These are phyloP conservation scores for Callaeas wilsoni DNA, from an alignment of 2,113 vertebrate species.

Conservation along the genomic window DNA sequence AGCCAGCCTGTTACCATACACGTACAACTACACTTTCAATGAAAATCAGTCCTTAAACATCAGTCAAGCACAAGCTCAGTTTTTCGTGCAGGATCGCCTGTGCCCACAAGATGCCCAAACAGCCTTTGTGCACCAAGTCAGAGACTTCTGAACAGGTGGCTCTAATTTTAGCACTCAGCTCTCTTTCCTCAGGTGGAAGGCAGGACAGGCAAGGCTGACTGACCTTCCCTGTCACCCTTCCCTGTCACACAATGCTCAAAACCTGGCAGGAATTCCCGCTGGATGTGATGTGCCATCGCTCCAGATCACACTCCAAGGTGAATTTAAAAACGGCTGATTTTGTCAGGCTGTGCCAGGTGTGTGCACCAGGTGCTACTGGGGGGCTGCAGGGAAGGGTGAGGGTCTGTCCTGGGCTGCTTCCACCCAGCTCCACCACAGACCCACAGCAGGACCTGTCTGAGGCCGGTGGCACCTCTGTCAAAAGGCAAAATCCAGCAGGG, in stretches of 20 bases:
- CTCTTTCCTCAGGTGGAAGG: background rate
- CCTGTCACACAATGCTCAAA: fast-evolving
- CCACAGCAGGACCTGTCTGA: background rate
- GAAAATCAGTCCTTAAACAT: background rate
- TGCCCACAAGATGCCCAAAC: background rate
- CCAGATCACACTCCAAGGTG: fast-evolving
- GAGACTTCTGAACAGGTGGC: background rate
- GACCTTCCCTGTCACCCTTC: background rate
- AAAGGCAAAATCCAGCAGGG: background rate
- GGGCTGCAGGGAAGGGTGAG: background rate
- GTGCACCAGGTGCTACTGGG: fast-evolving
- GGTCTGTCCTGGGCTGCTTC: background rate
- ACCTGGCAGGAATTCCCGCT: background rate
- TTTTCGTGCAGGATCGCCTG: background rate
- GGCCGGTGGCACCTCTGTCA: background rate
- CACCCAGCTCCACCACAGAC: background rate
- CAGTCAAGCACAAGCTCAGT: background rate
- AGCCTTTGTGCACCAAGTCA: background rate
- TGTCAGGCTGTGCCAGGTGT: background rate
- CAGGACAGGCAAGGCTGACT: background rate
- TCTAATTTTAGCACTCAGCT: background rate
- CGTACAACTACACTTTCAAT: background rate
- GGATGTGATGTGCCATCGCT: background rate
- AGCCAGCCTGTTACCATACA: background rate
- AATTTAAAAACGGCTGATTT: background rate